Base-by-base conservation (phyloP, 2,797 vertebrate genomes). In the Rhinogobio ventralis region DNA sequence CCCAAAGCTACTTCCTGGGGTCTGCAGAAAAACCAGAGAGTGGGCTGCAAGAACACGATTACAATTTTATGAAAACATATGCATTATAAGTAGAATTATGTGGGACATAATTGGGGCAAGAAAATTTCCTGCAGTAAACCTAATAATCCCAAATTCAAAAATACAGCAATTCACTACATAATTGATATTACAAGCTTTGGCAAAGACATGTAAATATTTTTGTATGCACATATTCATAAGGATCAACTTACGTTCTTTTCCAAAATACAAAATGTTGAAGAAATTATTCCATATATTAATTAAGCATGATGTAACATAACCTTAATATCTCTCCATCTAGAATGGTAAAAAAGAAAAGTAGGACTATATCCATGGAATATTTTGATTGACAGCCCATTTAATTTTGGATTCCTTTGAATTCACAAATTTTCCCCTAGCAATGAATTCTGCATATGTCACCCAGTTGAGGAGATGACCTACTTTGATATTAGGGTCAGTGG, bases 1-100 rank as follows among this genome's bases (percentile, higher is more conserved):
- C 83, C 86, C 76, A 84, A 71, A 85, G 79, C 75, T 9, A 82
- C 76, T 64, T 57, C 62, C 39, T 64, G 86, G 30, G 60, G 72
- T 83, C 60, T 83, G 71, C 60, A 53, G 30, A 55, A 46, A 11
- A 76, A 46, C 42, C 19, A 82, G 55, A 74, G 53, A 46, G 81
- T 39, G 57, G 71, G 55, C 45, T 75, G 13, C 20, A 39, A 53
- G 28, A 53, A 79, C 76, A 67, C 2, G 5, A 83, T 49, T 53
- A 39, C 60, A 53, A 76, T 42, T 53, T 53, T 28, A 66, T 42
- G 5, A 75, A 83, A 83, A 74, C 45, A 49, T 11, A 49, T 19
- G 25, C 19, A 64, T 46, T 49, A 45, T 39, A 39, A 76, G 20
- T 17, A 13, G 33, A 42, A 51, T 82, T 74, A 25, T 33, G 30